phyloP scores from a whole-genome alignment of 1,140 invertebrate genomes.

The Pemphigus obesinymphae region DNA sequence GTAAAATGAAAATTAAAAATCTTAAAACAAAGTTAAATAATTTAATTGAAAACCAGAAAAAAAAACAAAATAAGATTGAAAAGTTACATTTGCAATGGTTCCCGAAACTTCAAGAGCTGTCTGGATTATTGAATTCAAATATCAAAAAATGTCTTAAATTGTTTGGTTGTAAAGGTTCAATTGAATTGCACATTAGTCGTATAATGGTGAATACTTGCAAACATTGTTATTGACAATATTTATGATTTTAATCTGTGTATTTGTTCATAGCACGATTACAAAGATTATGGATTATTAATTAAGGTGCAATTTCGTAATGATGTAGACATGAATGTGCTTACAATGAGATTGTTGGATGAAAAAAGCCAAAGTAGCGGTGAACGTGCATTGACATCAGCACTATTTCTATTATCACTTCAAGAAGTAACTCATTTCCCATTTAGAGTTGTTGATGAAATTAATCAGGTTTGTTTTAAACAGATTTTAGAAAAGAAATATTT shows the following conservation, averaged over 20 bases:
- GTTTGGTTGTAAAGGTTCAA: conserved; percentile 16
- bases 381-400: conserved; percentile 81
- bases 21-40: neutral
- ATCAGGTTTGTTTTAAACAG: conserved; percentile 61
- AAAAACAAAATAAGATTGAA: neutral
- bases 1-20: neutral
- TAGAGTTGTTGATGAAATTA: conserved; percentile 94
- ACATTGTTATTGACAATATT: neutral
- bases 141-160: neutral
- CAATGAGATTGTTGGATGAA: conserved; percentile 68
- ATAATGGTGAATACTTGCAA: neutral
- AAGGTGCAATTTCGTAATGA: conserved; percentile 79
- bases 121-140: neutral
- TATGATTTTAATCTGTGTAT: conserved; percentile 46
- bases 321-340: no score
- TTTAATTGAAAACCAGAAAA: neutral
- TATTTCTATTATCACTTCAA: conserved; percentile 87
- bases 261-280: conserved; percentile 67
- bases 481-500: neutral
- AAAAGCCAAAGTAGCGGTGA: conserved; percentile 91
- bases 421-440: conserved; percentile 82
- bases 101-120: neutral
- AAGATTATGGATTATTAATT: conserved; percentile 80
- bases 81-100: neutral
- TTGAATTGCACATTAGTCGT: neutral